Evolutionary conservation across 2,113 vertebrate genomes (phyloP), one percentile per base, ranked within the genome.

Genomic region (Zosterops lateralis): DNA sequence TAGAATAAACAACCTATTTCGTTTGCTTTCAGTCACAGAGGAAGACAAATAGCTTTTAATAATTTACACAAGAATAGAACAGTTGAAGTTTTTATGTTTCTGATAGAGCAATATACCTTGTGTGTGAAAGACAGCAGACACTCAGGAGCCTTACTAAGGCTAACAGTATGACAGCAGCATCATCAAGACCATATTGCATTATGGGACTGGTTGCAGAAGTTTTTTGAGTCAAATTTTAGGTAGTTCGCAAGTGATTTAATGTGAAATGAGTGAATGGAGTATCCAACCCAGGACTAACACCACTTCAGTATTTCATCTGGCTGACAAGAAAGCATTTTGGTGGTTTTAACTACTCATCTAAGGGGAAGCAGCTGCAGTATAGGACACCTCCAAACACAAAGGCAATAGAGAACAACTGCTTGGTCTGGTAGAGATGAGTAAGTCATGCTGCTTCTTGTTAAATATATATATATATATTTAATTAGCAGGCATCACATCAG

Each of bases 171-270:
- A 60, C 45, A 84, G 51, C 61, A 79, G 28, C 20, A 61, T 15
- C 36, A 61, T 7, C 18, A n/a, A 40, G n/a, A 62, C 15, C 4
- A 1, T 14, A 21, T 1, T 58, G 47, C 2, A 1, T 66, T 67
- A 53, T 25, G 31, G 28, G 47, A 58, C 8, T 28, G 34, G 32
- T 3, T 53, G 47, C 56, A 82, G 42, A 40, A 32, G 22, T 6
- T 83, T 36, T 75, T 58, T 9, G 3, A 53, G 47, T 56, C 67
- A 76, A 75, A 68, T 38, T 61, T 45, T 38, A 68, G 20, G 31
- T 38, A 74, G 31, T 26, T 84, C 72, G 67, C 24, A 57, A 66
- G 38, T 25, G 24, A 84, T 62, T n/a, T 62, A 38, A n/a, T 77
- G 31, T 44, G 42, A 77, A 66, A 87, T 54, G 71, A 51, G 24